Evolutionary conservation across 2,797 vertebrate species (phyloP).

Genomic region (Microchirus variegatus): DNA sequence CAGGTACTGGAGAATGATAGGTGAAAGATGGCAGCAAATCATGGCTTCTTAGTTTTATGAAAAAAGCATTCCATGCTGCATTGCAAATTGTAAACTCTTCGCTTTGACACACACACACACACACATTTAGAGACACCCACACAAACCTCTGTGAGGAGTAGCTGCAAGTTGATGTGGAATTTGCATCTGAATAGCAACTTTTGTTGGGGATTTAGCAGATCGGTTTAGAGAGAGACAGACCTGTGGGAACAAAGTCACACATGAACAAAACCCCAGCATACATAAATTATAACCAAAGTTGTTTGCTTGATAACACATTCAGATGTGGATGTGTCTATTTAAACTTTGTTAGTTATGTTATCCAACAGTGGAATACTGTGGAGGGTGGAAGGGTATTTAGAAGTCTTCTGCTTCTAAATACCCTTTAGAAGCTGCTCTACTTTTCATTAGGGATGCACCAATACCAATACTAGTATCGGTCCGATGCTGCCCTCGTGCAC

Average conservation of each 20-base stretch:
- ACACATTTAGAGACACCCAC: constrained; percentile 9
- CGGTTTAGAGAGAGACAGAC: constrained; percentile 60
- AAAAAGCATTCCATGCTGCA: constrained; percentile 72
- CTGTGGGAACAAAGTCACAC: constrained; percentile 78
- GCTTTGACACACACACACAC: constrained; percentile 22
- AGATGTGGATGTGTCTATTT: constrained; percentile 63
- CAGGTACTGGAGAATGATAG: constrained; percentile 33
- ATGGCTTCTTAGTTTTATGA: constrained; percentile 67
- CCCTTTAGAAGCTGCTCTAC: no score
- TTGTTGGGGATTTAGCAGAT: constrained; percentile 81
- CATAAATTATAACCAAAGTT: constrained; percentile 75
- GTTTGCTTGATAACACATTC: constrained; percentile 65
- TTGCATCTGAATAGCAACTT: constrained; percentile 83
- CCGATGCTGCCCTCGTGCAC: no score
- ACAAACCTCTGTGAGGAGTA: constrained; percentile 64
- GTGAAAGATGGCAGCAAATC: constrained; percentile 31
- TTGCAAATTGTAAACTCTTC: constrained; percentile 42
- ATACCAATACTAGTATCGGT: no score
- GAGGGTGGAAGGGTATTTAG: no score
- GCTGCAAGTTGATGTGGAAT: constrained; percentile 75
- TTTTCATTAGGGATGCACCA: no score
- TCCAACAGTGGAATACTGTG: neutral
- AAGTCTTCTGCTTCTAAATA: no score
- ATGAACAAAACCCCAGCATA: constrained; percentile 76
- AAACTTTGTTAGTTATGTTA: constrained; percentile 44